Evolutionary conservation across 2,797 vertebrate genomes (phyloP).

Genomic region (Tragopan temminckii): DNA sequence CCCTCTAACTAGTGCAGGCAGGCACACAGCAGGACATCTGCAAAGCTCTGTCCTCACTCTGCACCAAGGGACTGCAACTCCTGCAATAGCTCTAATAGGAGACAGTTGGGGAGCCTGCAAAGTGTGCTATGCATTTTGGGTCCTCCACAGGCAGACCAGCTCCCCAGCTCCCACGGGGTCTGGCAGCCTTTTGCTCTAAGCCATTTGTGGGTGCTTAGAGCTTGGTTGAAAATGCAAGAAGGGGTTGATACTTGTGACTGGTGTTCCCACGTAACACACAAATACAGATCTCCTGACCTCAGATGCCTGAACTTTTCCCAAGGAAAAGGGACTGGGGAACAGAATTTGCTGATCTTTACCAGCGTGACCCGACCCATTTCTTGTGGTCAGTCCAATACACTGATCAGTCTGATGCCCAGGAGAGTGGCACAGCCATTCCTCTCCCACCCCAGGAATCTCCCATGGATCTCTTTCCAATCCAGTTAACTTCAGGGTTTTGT

Average conservation of each 20-base stretch:
- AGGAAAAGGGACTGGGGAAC: neutral
- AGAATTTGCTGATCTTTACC: neutral
- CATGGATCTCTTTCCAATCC: neutral
- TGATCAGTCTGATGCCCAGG: neutral
- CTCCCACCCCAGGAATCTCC: neutral
- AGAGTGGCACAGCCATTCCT: neutral
- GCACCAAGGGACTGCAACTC: neutral
- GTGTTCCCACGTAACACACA: rapidly evolving
- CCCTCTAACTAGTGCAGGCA: rapidly evolving
- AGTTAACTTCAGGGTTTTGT: neutral
- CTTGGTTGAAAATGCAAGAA: neutral
- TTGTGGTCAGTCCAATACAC: neutral
- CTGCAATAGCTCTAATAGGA: neutral
- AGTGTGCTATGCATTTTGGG: neutral
- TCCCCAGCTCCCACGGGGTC: neutral
- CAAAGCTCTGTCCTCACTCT: neutral
- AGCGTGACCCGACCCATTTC: no score
- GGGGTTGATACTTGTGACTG: no score
- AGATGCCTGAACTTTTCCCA: neutral
- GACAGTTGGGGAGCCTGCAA: no score
- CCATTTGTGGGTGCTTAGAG: neutral
- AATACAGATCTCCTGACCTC: neutral
- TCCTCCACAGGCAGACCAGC: neutral
- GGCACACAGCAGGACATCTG: rapidly evolving
- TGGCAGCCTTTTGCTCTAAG: neutral